These are phyloP conservation scores for Xylota sylvarum DNA, from an alignment of 2,888 invertebrate genomes.

Conservation along the genomic window DNA sequence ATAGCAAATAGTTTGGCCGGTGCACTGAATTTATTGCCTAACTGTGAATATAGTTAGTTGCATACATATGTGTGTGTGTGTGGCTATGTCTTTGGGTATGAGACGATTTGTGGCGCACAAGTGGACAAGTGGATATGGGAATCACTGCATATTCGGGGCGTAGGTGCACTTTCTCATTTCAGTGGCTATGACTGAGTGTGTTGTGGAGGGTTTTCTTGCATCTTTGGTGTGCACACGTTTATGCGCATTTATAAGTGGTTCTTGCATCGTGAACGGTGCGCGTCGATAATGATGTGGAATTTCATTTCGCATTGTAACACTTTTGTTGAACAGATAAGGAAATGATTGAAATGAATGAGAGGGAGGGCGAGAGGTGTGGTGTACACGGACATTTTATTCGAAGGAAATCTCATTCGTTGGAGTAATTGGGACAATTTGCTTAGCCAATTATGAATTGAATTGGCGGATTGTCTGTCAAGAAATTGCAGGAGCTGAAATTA, in stretches of 20 bases:
- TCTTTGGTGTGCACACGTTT: conserved; percentile 40
- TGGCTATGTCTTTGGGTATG: not conserved
- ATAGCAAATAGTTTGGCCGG: conserved; percentile 62
- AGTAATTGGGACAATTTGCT: conserved; percentile 3
- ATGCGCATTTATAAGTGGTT: conserved; percentile 69
- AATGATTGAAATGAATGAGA: conserved; percentile 55
- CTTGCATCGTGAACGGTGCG: conserved; percentile 43
- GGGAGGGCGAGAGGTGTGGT: not conserved
- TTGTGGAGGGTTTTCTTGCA: conserved; percentile 14
- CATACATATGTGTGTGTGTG: not conserved
- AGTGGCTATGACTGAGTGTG: conserved; percentile 22
- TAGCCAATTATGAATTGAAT: not conserved
- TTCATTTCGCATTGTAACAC: conserved; percentile 74
- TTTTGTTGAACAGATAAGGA: conserved; percentile 71
- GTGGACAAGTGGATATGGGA: conserved; percentile 74
- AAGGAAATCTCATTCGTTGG: not conserved
- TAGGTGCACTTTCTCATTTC: conserved; percentile 76
- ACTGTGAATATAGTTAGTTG: conserved; percentile 38
- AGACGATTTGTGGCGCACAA: conserved; percentile 51
- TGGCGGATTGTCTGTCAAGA: too few relatives aligned
- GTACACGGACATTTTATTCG: conserved; percentile 29
- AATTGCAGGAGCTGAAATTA: too few relatives aligned
- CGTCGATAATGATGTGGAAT: conserved; percentile 74
- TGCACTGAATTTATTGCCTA: conserved; percentile 73
- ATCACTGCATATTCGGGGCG: conserved; percentile 72